Evolutionary conservation across 2,113 vertebrate species (phyloP).

Genomic region (Dasyurus viverrinus): DNA sequence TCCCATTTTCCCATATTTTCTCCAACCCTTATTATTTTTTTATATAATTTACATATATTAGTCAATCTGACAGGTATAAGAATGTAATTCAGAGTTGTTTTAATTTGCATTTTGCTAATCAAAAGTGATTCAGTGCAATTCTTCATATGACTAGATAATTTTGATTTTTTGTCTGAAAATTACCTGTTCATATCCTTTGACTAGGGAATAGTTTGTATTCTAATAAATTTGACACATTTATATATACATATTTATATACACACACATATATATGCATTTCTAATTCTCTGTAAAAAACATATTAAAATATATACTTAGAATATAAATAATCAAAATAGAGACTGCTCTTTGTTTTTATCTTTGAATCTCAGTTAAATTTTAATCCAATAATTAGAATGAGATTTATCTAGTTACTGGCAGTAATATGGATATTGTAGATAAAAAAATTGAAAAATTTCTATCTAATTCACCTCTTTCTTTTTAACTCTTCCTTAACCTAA

Average conservation of each 20-base stretch:
- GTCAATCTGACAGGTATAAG: not conserved
- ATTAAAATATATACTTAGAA: not conserved
- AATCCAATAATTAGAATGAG: not conserved
- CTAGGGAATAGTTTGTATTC: too few species aligned
- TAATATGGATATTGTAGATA: not conserved
- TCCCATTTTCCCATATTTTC: too few species aligned
- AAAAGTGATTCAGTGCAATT: too few species aligned
- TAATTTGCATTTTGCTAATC: not conserved
- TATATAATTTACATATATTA: not conserved
- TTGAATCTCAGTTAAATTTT: not conserved
- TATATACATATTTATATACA: too few species aligned
- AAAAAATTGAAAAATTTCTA: not conserved
- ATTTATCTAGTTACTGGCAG: not conserved
- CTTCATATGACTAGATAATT: too few species aligned
- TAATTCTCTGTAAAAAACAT: slow-evolving; percentile 27
- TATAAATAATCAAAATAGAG: not conserved
- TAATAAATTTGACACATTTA: too few species aligned
- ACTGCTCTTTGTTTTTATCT: not conserved
- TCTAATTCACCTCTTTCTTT: not conserved
- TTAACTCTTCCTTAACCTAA: not conserved
- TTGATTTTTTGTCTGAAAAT: too few species aligned
- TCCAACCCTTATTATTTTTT: not conserved
- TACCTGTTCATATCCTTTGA: too few species aligned
- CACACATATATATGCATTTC: not conserved
- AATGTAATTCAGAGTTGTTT: not conserved